Evolutionary conservation across 2,888 invertebrate species (phyloP).

Genomic region (Spodoptera exigua): DNA sequence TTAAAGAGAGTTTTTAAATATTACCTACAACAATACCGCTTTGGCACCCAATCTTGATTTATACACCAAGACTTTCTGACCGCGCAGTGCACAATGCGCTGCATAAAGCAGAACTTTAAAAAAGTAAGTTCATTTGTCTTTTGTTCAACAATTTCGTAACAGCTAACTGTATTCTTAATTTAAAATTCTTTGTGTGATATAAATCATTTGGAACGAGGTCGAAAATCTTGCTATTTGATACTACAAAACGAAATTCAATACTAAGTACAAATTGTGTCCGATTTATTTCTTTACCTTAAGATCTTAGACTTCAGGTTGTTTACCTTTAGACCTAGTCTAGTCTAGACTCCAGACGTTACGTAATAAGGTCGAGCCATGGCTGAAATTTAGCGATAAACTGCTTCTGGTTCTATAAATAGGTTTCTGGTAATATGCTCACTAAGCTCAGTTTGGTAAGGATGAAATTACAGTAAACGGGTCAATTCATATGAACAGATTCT

Average conservation of each 20-base stretch:
- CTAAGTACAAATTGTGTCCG: not conserved
- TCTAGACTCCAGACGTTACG: conserved; percentile 21
- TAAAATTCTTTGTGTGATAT: conserved; percentile 17
- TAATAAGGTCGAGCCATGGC: conserved; percentile 13
- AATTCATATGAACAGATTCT: too few relatives aligned
- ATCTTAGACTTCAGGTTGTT: not conserved
- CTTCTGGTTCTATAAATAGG: conserved; percentile 3
- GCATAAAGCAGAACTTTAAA: conserved; percentile 24
- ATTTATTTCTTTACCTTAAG: not conserved
- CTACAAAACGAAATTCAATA: not conserved
- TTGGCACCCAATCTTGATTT: conserved; percentile 20
- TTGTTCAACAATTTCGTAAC: conserved; percentile 23
- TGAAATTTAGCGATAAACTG: conserved; percentile 19
- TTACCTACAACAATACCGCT: not conserved
- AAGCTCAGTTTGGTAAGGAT: not conserved
- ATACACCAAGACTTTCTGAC: conserved; percentile 9
- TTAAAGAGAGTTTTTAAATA: not conserved
- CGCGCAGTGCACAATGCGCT: conserved; percentile 14
- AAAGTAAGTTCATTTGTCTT: conserved; percentile 15
- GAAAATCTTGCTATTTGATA: conserved; percentile 15
- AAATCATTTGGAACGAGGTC: conserved; percentile 27
- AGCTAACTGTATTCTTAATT: conserved; percentile 19
- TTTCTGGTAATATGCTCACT: not conserved
- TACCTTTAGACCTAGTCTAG: conserved; percentile 3
- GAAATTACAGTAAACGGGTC: not conserved